Evolutionary conservation across 2,888 invertebrate genomes (phyloP).

Genomic region (Ariolimax columbianus): DNA sequence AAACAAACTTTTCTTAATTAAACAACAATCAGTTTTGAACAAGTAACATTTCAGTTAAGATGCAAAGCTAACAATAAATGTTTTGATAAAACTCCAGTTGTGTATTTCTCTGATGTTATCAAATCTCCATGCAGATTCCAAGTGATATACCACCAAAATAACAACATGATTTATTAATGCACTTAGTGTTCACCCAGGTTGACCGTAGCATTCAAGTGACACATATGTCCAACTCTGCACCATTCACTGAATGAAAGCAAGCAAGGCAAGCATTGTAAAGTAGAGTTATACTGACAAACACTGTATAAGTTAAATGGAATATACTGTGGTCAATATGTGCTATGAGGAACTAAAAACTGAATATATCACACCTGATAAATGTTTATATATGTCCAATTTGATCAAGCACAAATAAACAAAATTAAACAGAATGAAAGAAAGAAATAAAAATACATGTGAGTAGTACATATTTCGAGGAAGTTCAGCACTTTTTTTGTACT

Average conservation of each 20-base stretch:
- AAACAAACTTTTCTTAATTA: background rate
- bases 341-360: background rate
- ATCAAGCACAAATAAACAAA: background rate
- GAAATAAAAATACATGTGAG: too few species aligned
- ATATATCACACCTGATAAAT: background rate
- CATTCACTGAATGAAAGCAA: background rate
- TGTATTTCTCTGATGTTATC: background rate
- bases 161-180: background rate
- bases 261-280: slow-evolving; percentile 1
- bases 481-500: too few species aligned
- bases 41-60: background rate
- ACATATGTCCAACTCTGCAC: background rate
- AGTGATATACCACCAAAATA: background rate
- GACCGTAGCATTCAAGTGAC: background rate
- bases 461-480: too few species aligned
- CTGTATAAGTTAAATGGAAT: background rate
- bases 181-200: background rate
- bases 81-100: background rate
- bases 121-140: background rate
- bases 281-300: background rate
- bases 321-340: background rate
- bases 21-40: background rate
- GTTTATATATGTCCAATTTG: background rate
- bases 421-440: background rate
- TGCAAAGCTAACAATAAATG: background rate